Conservation (phyloP, 2,113 vertebrate genomes). For the Brachypteracias leptosomus region DNA sequence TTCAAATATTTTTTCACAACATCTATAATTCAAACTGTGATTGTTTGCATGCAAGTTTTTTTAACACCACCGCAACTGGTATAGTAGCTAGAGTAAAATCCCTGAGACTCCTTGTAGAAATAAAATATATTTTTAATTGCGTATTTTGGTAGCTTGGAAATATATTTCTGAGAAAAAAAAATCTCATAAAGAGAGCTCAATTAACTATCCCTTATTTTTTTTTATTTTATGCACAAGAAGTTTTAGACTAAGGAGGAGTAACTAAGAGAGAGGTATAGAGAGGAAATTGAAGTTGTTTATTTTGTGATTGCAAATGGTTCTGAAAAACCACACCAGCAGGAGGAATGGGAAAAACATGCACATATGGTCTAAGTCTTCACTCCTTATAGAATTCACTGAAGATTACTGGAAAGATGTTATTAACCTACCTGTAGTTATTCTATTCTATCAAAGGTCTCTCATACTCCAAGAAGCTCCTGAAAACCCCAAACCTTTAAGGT, state of each 20-base stretch:
- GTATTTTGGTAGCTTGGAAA: neutral
- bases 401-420: neutral
- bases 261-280: neutral
- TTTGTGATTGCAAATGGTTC: neutral
- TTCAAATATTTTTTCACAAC: neutral
- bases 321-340: neutral
- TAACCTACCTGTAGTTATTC: neutral
- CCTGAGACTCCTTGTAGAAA: neutral
- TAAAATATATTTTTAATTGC: neutral
- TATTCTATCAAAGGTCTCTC: neutral
- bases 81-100: neutral
- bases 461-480: neutral
- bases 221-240: neutral
- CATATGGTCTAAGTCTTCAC: neutral
- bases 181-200: neutral
- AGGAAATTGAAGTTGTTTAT: neutral
- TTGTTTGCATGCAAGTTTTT: neutral
- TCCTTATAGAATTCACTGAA: neutral
- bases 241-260: neutral
- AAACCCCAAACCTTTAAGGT: neutral
- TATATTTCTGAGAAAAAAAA: neutral
- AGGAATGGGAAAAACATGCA: neutral
- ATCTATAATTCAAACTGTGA: neutral
- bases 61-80: neutral
- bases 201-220: too few species aligned